phyloP scores from a whole-genome alignment of 2,888 invertebrate genomes.

The Thecophora atra region DNA sequence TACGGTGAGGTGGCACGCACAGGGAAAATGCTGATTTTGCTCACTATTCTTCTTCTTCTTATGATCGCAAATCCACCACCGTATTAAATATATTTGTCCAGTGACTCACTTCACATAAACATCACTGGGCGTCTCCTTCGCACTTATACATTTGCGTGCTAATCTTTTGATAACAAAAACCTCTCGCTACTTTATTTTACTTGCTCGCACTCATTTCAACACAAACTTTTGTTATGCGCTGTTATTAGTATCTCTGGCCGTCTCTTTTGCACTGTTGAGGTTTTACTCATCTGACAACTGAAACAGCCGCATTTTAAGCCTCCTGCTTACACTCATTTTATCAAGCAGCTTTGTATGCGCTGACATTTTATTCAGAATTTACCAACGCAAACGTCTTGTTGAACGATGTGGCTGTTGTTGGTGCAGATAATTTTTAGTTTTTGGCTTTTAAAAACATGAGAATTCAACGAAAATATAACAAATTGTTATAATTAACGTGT shows the following conservation, averaged over 20 bases:
- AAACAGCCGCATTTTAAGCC: neutral
- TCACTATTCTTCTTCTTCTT: no score
- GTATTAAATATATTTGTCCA: no score
- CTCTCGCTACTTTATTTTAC: no score
- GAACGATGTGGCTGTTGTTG: neutral
- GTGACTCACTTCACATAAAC: no score
- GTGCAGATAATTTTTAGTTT: constrained; percentile 19
- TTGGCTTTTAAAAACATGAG: neutral
- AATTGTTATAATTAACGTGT: no score
- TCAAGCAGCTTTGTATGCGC: neutral
- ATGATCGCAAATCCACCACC: no score
- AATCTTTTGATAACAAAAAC: neutral
- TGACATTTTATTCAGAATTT: constrained; percentile 68
- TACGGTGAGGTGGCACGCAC: no score
- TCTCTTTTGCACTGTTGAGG: neutral
- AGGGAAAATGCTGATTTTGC: no score
- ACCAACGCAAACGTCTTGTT: constrained; percentile 21
- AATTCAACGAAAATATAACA: no score
- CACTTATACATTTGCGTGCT: neutral
- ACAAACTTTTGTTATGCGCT: neutral
- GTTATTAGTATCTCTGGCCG: neutral
- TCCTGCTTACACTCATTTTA: neutral
- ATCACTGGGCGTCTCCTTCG: neutral
- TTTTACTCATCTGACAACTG: neutral
- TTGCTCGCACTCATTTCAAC: no score